Evolutionary conservation across 30 jellyfish, hydroid and myxozoan genomes (phyloP), one percentile per base, ranked within the genome.

Genomic region (Aurelia aurita): DNA sequence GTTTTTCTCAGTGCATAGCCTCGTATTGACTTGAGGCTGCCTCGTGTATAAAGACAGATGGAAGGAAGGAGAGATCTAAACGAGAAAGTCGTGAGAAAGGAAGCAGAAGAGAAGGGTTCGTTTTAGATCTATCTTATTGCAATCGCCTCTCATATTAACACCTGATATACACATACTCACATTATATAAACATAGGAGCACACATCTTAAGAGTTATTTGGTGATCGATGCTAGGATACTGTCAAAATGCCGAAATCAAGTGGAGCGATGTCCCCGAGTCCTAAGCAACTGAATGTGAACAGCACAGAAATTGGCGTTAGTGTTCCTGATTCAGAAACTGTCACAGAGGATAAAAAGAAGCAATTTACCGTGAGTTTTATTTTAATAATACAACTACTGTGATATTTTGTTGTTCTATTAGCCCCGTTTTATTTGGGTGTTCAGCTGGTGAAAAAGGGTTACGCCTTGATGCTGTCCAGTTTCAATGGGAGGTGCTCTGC

Each of bases 291-390:
- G 19, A 68, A 72, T 62, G 88, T 74, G 19, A 68, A 72, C 46
- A 39, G 16, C 51, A 87, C 83, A 59, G 98, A 86, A 16, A 71
- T 92, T 62, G 98, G 97, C n/a, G 91, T 92, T 29, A 92, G 97
- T 82, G 98, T 92, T 19, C 98, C 98, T 5, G 98, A 92, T 34
- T 87, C 98, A 25, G 95, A 92, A 62, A 92, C 97, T 14, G 87
- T 86, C 62, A 86, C 88, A 10, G 92, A 96, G 15, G 98, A 92
- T 74, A 87, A 94, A 58, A 84, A 84, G 85, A 87, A 92, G 35
- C 89, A 86, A 13, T 92, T 77, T 68, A 92, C 98, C 57, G 98
- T 92, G 62, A 83, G 96, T 80, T 9, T 49, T 12, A 12, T 10
- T 58, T 63, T 21, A 29, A 4, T 13, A 3, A 26, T 15, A 6